A percentile compares a stretch with the other conserved stretches of the same genome.
These are phyloP conservation scores for Tetragnatha versicolor DNA, from an alignment of 1,140 invertebrate species.

Conservation along the genomic window DNA sequence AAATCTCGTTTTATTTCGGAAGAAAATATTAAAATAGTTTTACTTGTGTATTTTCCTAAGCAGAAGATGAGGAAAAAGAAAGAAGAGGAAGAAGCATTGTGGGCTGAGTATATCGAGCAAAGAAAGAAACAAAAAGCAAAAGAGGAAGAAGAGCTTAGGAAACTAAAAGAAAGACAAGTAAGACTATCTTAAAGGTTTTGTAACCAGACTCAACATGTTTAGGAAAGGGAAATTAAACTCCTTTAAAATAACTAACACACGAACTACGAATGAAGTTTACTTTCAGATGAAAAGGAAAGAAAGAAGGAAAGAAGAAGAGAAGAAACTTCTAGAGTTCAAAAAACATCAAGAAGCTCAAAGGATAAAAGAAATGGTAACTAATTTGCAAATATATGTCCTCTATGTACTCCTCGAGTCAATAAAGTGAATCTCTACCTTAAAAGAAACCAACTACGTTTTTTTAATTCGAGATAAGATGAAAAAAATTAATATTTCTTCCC, in stretches of 20 bases:
- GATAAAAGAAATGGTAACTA: slow-evolving; percentile 58
- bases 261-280: neutral
- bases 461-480: no score
- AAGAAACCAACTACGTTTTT: no score
- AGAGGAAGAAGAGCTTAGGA: slow-evolving; percentile 93
- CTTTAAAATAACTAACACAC: no score
- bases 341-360: slow-evolving; percentile 89
- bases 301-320: slow-evolving; percentile 90
- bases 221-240: no score
- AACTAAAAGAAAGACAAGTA: slow-evolving; percentile 89
- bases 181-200: neutral
- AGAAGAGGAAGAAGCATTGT: slow-evolving; percentile 60
- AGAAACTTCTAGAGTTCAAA: slow-evolving; percentile 90
- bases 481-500: no score
- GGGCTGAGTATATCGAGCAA: slow-evolving; percentile 88
- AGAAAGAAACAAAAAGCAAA: slow-evolving; percentile 93
- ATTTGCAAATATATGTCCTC: neutral
- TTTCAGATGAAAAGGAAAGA: slow-evolving; percentile 65
- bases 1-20: no score
- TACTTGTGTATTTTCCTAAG: slow-evolving; percentile 38
- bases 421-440: no score
- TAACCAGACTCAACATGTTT: no score
- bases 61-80: slow-evolving; percentile 86
- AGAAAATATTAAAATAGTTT: no score
- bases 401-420: neutral